Percentiles rank a stretch among this genome's conserved stretches.
Evolutionary conservation across 2,888 invertebrate genomes (phyloP).

Genomic region (Tiliacea citrago): DNA sequence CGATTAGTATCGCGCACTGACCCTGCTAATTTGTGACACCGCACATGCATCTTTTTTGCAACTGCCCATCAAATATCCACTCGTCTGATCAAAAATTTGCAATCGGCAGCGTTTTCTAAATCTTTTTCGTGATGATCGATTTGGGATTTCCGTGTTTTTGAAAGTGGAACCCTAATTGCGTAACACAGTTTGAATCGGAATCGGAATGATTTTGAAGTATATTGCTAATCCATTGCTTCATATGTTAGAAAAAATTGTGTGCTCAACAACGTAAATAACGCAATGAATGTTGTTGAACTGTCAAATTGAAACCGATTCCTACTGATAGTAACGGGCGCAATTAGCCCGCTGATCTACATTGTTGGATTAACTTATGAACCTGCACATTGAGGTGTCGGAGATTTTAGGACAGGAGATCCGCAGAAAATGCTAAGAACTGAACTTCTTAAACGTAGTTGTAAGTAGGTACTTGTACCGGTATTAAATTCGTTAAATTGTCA

Average conservation of each 20-base stretch:
- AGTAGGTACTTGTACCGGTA: too few relatives aligned
- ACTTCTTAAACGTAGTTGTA: neutral
- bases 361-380: neutral
- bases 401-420: neutral
- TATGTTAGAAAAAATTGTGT: too few relatives aligned
- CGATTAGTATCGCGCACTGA: conserved; percentile 71
- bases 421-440: neutral
- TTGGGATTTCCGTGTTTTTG: neutral
- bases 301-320: too few relatives aligned
- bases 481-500: neutral
- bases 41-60: conserved; percentile 60
- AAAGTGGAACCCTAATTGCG: too few relatives aligned
- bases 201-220: too few relatives aligned
- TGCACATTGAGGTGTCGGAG: neutral
- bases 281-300: too few relatives aligned
- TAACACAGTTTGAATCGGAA: too few relatives aligned
- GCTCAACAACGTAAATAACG: too few relatives aligned
- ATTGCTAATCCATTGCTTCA: too few relatives aligned
- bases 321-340: too few relatives aligned
- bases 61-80: conserved; percentile 45
- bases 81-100: conserved; percentile 34
- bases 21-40: conserved; percentile 78
- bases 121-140: neutral
- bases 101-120: neutral
- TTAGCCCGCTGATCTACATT: too few relatives aligned